Base-by-base conservation (phyloP, 2,797 vertebrate genomes). In the Bradypodion ventrale region DNA sequence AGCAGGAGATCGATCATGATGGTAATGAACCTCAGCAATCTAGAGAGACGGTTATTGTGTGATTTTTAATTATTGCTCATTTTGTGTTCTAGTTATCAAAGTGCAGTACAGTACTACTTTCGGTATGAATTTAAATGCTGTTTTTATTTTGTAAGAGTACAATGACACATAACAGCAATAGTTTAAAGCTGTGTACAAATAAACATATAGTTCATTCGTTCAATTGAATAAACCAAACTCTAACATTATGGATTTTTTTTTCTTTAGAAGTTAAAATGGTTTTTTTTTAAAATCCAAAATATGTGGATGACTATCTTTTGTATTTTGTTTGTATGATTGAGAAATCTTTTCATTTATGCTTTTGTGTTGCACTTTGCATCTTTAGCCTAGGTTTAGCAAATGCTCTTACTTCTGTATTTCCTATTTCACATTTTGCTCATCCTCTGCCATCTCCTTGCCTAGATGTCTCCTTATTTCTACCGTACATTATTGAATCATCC, bases 61-160 rank as follows among this genome's bases (percentile, higher is more conserved):
- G 46, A 49, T 49, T 49, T 49, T 49, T 49, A 49, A 12, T 49
- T 49, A 49, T 49, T 8, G 46, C 13, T 49, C 46, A 49, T 49
- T 5, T 78, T 25, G 27, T 5, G 52, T 56, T 75, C 78, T 88
- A n/a, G 25, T 7, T 37, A 19, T 56, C 25, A 68, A n/a, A 69
- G 21, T n/a, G n/a, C n/a, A n/a, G n/a, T n/a, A n/a, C n/a, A n/a
- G n/a, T 37, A 5, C 7, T 59, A 27, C n/a, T 63, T 75, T 7
- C 65, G 80, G 78, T 89, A 80, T 80, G 79, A 70, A 84, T 78
- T 68, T 78, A 70, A 62, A 49, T 16, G 1, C 10, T 29, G 21
- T n/a, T 80, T 16, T 40, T 63, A 1, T 73, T 85, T 80, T 85
- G 1, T 66, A 82, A 62, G 7, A 10, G 1, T 44, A 12, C 19